Evolutionary conservation across 2,888 invertebrate species (phyloP), one percentile per base, ranked within the genome.

Genomic region (Barypeithes pellucidus): DNA sequence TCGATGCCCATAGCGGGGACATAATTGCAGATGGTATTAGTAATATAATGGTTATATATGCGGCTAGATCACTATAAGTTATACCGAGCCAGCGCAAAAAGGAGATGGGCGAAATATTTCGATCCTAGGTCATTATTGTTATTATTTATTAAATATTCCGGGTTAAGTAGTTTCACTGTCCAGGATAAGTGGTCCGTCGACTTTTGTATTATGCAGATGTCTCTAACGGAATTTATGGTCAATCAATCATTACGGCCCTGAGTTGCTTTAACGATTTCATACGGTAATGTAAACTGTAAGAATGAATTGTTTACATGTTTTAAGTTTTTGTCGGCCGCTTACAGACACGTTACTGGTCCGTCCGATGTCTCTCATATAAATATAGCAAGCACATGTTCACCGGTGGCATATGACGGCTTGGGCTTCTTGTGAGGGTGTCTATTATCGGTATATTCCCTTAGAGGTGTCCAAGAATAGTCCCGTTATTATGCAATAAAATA

Each of bases 331-430:
- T 74, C 74, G 74, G 74, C 67, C 72, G 72, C 67, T 67, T 67
- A 72, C 67, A 72, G 62, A 72, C 67, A 63, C 72, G 62, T 72
- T 60, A 61, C 67, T 72, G 63, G 73, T 73, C 73, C 57, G 73
- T 73, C 73, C 73, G 69, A 73, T 63, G 65, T 68, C 66, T 73
- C 73, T 69, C 73, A 73, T 73, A 73, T 73, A 73, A 73, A 73
- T 73, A 73, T 73, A 73, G 59, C 63, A 60, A 43, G 63, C 73
- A 73, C 66, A 66, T 73, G 73, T 73, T 63, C 47, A 41, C 16
- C 68, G 59, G 73, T 73, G 73, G 73, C 73, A 73, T 73, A 69
- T 73, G 73, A 73, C 22, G 54, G 20, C 60, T 62, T 50, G 24
- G 67, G 63, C 67, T 62, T 59, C 61, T n/a, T 72, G 67, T 62